Evolutionary conservation across 2,888 invertebrate genomes (phyloP).

Genomic region (Prenolepis imparis): DNA sequence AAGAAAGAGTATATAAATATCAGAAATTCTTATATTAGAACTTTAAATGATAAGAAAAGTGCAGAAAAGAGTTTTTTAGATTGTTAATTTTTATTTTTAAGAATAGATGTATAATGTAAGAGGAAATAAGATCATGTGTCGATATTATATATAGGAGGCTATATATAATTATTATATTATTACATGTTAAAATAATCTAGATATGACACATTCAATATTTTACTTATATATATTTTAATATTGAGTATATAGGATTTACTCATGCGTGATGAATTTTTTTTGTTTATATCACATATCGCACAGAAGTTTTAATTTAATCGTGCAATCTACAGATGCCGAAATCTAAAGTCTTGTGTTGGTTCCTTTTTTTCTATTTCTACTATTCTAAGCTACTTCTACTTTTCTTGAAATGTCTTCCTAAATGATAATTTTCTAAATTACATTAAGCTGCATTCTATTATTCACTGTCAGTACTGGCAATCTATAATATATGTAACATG

Average conservation of each 20-base stretch:
- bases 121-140: constrained; percentile 1
- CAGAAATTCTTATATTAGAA: neutral
- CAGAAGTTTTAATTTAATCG: constrained; percentile 21
- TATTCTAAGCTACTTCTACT: neutral
- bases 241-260: neutral
- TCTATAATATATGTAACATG: too few relatives aligned
- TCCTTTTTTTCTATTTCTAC: neutral
- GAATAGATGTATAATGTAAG: neutral
- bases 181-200: neutral
- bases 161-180: neutral
- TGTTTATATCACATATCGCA: constrained; percentile 1
- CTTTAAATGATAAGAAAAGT: constrained; percentile 1
- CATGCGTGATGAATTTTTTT: neutral
- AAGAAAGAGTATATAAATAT: constrained; percentile 20
- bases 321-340: neutral
- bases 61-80: neutral
- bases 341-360: neutral
- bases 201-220: neutral
- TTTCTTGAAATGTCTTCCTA: too few relatives aligned
- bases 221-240: neutral
- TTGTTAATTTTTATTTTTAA: constrained; percentile 4
- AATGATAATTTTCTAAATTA: neutral
- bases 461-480: too few relatives aligned
- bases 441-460: too few relatives aligned
- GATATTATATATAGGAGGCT: neutral